Base-by-base conservation (phyloP, 2,797 vertebrate species). In the Clarias platycephalus region DNA sequence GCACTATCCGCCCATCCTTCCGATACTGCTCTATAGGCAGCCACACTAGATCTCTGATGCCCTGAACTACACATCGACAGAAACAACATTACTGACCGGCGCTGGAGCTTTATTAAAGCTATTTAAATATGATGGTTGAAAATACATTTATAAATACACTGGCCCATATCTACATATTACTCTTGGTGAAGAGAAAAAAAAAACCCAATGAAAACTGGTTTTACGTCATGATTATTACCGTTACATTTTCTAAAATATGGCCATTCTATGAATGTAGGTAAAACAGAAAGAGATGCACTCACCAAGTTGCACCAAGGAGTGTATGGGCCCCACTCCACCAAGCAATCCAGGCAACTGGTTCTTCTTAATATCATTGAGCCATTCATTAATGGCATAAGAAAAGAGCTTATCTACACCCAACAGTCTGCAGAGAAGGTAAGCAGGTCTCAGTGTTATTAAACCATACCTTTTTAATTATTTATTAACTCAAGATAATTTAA, bases 271-370 rank as follows among this genome's bases (percentile, higher is more conserved):
- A 53, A 31, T 34, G 12, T 58, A 5, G 4, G 15, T 64, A 1
- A 63, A 13, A 79, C 37, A 79, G 37, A 49, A 80, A 64, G 24
- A 2, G 6, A 64, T 82, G 15, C 70, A 90, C 96, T 96, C 89
- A 99, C 98, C 97, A 89, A 99, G 90, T 49, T 99, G 98, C 4
- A 99, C 97, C 70, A 99, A 91, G 0, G 98, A 99, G 92, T 99
- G 98, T 94, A 99, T 98, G 15, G 98, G 98, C 2, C 98, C 98
- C n/a, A 99, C 98, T 13, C 98, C 98, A 87, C 98, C 97, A 88
- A 99, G 90, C 82, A 99, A 94, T 86, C 98, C 98, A 3, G 97
- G 98, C 7, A 99, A 94, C 90, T 99, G 98, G 89, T 98, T 99
- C 93, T 97, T 98, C 94, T 96, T 98, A 86, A 99, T 99, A 93